Evolutionary conservation across 2,113 vertebrate genomes (phyloP).

Genomic region (Sterna hirundo): DNA sequence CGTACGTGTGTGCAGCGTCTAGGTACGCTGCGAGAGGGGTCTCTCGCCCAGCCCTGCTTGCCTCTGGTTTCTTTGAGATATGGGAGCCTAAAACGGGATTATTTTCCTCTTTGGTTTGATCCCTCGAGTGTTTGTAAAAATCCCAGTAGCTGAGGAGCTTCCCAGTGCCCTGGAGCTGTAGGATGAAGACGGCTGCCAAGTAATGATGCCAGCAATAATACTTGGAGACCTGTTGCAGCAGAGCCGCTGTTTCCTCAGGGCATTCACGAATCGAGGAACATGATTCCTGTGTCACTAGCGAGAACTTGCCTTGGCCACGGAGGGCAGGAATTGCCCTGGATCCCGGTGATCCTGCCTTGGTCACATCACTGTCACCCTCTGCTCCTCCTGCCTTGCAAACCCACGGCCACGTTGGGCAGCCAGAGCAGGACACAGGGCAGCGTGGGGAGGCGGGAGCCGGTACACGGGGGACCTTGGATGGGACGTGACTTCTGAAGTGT

Average conservation of each 20-base stretch:
- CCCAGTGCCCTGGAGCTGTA: neutral
- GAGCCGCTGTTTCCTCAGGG: neutral
- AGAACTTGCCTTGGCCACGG: neutral
- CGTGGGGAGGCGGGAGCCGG: neutral
- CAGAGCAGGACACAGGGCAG: neutral
- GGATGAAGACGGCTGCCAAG: neutral
- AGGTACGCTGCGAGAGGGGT: neutral
- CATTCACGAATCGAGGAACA: fast-evolving
- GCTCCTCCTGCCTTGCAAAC: neutral
- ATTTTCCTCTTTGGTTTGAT: neutral
- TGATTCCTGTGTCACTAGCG: neutral
- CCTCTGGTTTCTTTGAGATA: neutral
- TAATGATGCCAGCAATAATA: neutral
- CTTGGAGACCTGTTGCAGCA: neutral
- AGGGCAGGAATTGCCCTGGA: neutral
- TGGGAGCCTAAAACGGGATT: neutral
- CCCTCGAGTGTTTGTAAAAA: neutral
- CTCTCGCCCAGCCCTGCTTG: neutral
- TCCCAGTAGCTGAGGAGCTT: neutral
- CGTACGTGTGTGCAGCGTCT: fast-evolving
- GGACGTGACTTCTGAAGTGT: neutral
- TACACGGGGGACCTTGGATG: neutral
- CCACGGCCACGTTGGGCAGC: fast-evolving
- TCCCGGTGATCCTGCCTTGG: neutral
- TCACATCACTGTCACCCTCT: neutral